Evolutionary conservation across 2,888 invertebrate species (phyloP), one percentile per base, ranked within the genome.

Genomic region (Punctoribates punctum): DNA sequence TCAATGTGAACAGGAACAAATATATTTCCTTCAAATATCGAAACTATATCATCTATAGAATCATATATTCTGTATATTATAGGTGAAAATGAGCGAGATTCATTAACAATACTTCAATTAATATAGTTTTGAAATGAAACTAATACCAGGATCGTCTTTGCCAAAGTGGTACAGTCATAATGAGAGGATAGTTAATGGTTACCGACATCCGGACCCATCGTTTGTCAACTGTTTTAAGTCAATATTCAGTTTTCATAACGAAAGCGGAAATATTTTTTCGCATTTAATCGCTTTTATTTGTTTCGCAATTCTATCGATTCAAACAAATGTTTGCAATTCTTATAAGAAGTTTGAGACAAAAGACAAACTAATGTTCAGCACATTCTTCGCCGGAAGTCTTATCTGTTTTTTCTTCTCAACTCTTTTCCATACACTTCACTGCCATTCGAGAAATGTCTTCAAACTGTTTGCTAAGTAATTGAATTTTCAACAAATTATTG

Each of bases 251-350:
- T 89, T 99, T 81, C 99, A 99, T 86, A 99, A 98, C 0, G 99
- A 99, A 86, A 99, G 99, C 15, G 98, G 96, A 74, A 99, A 99
- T 83, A 99, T 99, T 81, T 99, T 99, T 99, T 97, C 96, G 42
- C 96, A 96, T 86, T 86, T 96, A 78, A 87, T 96, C 76, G 91
- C 90, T 73, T 82, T 83, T 86, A 9, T 77, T 27, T 73, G 65
- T 15, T 79, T 77, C 60, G 29, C 34, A 4, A 42, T 42, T 5
- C 34, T 75, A n/a, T 38, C 17, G 23, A 13, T 13, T 17, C 23
- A 70, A n/a, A 29, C 51, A 15, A 4, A 34, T 9, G 5, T 11
- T 11, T 65, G 62, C n/a, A 27, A 34, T 65, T n/a, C 29, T 15
- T 34, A 65, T 65, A 29, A 65, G 13, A 65, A 17, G 17, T 65